A percentile compares a stretch with the other conserved stretches of the same genome.
Evolutionary conservation across 2,113 vertebrate species (phyloP).

Genomic region (Podilymbus podiceps): DNA sequence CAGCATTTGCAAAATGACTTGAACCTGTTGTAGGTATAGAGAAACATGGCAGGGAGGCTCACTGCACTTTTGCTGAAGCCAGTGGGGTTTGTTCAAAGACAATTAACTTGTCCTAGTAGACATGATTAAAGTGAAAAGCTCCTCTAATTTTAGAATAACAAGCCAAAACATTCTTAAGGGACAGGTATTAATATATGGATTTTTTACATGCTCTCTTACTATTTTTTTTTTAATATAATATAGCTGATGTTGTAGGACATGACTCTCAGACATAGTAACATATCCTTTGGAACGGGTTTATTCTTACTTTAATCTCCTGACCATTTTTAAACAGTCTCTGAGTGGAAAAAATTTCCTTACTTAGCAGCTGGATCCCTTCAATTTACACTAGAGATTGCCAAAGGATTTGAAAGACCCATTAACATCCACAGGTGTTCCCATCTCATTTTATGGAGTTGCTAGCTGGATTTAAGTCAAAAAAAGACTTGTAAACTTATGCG

Average conservation of each 20-base stretch:
- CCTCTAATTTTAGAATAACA: slow-evolving; percentile 23
- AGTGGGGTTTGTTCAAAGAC: background rate
- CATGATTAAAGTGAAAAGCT: background rate
- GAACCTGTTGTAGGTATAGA: background rate
- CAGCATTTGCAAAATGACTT: background rate
- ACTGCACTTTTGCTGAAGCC: background rate
- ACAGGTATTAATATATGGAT: background rate
- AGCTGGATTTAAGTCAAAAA: background rate
- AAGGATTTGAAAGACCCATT: slow-evolving; percentile 22
- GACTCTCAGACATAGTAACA: background rate
- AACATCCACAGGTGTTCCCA: slow-evolving; percentile 16
- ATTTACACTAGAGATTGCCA: slow-evolving; percentile 18
- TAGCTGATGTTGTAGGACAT: background rate
- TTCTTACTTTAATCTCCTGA: background rate
- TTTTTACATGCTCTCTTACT: background rate
- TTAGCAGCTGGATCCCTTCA: slow-evolving; percentile 21
- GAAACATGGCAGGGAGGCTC: background rate
- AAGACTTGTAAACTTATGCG: background rate
- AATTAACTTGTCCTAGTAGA: background rate
- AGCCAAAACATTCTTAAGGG: background rate
- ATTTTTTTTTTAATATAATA: background rate
- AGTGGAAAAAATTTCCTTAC: slow-evolving; percentile 42
- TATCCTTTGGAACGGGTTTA: background rate
- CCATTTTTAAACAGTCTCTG: slow-evolving; percentile 11
- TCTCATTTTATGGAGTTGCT: slow-evolving; percentile 2